A percentile compares a stretch with the other conserved stretches of the same genome.
phyloP scores from a whole-genome alignment of 37 sponge, comb jelly and placozoan species.

The Crambe crambe region DNA sequence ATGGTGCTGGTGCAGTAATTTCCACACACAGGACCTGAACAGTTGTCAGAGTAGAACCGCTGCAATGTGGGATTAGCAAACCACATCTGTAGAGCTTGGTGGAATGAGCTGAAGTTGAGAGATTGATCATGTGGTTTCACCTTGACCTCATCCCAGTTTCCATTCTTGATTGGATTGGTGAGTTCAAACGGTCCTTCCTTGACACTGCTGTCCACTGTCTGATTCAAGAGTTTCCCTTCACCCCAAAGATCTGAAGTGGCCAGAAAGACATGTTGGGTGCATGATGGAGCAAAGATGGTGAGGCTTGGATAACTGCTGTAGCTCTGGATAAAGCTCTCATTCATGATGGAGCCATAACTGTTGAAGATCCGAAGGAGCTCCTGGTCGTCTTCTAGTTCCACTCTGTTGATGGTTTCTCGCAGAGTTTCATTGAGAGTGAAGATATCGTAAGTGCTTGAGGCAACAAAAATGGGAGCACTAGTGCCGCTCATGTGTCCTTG shows the following conservation, averaged over 20 bases:
- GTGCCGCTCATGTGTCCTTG: conserved; percentile 1
- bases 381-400: neutral
- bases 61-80: neutral
- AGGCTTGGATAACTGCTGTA: conserved; percentile 16
- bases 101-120: conserved; percentile 6
- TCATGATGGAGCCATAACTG: conserved; percentile 51
- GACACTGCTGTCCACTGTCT: neutral
- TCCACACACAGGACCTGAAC: conserved; percentile 50
- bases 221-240: conserved; percentile 16
- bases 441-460: conserved; percentile 68
- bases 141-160: conserved; percentile 36
- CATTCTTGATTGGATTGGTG: conserved; percentile 36
- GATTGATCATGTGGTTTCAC: neutral
- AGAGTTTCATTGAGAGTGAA: conserved; percentile 46
- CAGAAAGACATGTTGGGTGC: conserved; percentile 72
- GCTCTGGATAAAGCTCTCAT: conserved; percentile 22
- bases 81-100: conserved; percentile 39
- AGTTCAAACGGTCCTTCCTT: conserved; percentile 13
- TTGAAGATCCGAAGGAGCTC: conserved; percentile 38
- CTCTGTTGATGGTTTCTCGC: neutral
- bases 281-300: conserved; percentile 68
- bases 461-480: conserved; percentile 38
- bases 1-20: conserved; percentile 31
- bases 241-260: conserved; percentile 60
- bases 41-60: conserved; percentile 26